Base-by-base conservation (phyloP, 2,113 vertebrate species). In the Nothocercus julius region DNA sequence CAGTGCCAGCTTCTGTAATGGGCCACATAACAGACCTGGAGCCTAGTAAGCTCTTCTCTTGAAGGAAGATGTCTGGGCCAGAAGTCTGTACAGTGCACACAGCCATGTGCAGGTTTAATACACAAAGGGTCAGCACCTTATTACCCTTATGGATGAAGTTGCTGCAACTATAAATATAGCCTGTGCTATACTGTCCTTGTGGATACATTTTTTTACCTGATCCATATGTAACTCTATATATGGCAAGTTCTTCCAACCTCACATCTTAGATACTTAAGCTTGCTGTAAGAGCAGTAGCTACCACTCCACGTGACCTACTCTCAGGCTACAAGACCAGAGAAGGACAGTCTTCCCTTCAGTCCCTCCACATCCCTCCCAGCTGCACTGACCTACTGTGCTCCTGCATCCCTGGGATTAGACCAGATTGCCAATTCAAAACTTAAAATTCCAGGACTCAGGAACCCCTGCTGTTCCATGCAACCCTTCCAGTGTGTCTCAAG, bases 51-150 rank as follows among this genome's bases (percentile, higher is more conserved):
- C 17, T 53, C 16, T 38, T 38, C 6, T 6, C 11, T 11, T 44
- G 74, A 63, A 81, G 14, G 77, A 74, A 8, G 11, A 8, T 15
- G 24, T 7, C 11, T 14, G 84, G 45, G 7, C 44, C 13, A 69
- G 19, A 6, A 80, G 49, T 21, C 32, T 69, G 49, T 49, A n/a
- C 58, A 58, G 11, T 3, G 1, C 14, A 36, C 4, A 8, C 24
- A 59, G 20, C 47, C n/a, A 83, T 0, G 0, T 27, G 2, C 44
- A 7, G 2, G 72, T 36, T 53, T 36, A 36, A 74, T 17, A 59
- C 67, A 15, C 21, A 72, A 8, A 82, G 13, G 4, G 22, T 54
- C 25, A 56, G 15, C 49, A 53, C 16, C 22, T 82, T 38, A 82
- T 40, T 92, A 24, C 47, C 47, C 15, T 38, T 25, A 56, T 0